These are phyloP conservation scores for Zeus faber DNA, from an alignment of 2,113 vertebrate species.

Conservation along the genomic window DNA sequence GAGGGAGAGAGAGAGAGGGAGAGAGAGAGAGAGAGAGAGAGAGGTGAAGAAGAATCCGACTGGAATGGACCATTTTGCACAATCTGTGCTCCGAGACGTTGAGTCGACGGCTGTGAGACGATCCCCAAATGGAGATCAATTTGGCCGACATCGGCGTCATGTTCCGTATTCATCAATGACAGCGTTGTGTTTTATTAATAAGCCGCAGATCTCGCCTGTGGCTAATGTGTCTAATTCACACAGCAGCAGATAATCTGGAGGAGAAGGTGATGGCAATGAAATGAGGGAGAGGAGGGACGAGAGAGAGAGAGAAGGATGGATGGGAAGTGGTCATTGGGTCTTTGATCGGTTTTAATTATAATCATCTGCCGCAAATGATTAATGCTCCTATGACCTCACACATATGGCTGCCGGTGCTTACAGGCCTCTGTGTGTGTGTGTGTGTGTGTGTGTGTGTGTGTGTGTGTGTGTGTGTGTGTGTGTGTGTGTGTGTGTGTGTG, in stretches of 20 bases:
- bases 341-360: slow-evolving; percentile 50
- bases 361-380: slow-evolving; percentile 42
- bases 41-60: too few species aligned
- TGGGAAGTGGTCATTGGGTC: slow-evolving; percentile 31
- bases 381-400: slow-evolving; percentile 27
- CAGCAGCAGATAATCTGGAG: slow-evolving; percentile 55
- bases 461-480: not conserved
- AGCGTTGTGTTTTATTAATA: slow-evolving; percentile 65
- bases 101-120: slow-evolving; percentile 65
- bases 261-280: slow-evolving; percentile 44
- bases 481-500: not conserved
- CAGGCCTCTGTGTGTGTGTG: slow-evolving; percentile 13
- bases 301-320: not conserved
- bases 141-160: slow-evolving; percentile 50
- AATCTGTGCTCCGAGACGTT: slow-evolving; percentile 58
- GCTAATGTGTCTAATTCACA: slow-evolving; percentile 63
- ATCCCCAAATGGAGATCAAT: slow-evolving; percentile 66
- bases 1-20: too few species aligned
- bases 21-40: too few species aligned
- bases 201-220: slow-evolving; percentile 39
- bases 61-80: slow-evolving; percentile 44
- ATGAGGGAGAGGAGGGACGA: slow-evolving; percentile 10
- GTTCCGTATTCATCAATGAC: slow-evolving; percentile 71
- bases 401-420: slow-evolving; percentile 34
- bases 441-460: not conserved